phyloP scores from a whole-genome alignment of 2,888 invertebrate genomes.

The Disparrhopalites patrizii region DNA sequence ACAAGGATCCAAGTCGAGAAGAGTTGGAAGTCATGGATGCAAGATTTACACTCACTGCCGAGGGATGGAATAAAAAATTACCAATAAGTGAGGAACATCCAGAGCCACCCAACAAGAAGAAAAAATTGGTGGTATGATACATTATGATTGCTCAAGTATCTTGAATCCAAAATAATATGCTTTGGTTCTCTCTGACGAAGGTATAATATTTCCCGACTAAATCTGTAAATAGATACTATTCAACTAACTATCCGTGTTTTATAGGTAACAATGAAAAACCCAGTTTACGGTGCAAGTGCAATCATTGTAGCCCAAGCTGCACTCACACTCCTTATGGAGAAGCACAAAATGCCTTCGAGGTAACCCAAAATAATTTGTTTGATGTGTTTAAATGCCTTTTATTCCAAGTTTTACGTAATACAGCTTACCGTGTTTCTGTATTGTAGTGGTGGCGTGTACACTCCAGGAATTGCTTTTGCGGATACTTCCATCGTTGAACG shows the following conservation, averaged over 20 bases:
- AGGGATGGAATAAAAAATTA: slow-evolving; percentile 70
- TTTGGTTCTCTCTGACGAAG: neutral
- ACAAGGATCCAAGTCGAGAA: slow-evolving; percentile 58
- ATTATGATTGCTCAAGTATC: neutral
- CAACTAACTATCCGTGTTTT: no score
- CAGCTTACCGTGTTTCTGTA: no score
- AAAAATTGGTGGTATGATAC: neutral
- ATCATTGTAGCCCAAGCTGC: slow-evolving; percentile 69
- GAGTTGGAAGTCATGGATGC: slow-evolving; percentile 62
- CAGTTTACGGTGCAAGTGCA: slow-evolving; percentile 82
- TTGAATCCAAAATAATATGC: neutral
- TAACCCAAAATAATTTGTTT: no score
- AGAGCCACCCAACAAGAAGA: slow-evolving; percentile 61
- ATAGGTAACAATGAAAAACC: slow-evolving; percentile 62
- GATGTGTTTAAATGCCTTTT: no score
- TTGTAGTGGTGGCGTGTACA: slow-evolving; percentile 75
- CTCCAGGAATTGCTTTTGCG: slow-evolving; percentile 80
- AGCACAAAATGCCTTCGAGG: slow-evolving; percentile 68
- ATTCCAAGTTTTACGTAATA: no score
- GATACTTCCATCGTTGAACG: slow-evolving; percentile 73
- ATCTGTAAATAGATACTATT: neutral
- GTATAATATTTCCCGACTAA: neutral
- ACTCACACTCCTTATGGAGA: slow-evolving; percentile 68
- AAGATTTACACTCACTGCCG: slow-evolving; percentile 51
- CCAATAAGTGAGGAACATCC: slow-evolving; percentile 59